Percentiles rank a stretch among this genome's conserved stretches.
These are phyloP conservation scores for Stylophora pistillata DNA, from an alignment of 64 coral and sea anemone species.

Conservation along the genomic window DNA sequence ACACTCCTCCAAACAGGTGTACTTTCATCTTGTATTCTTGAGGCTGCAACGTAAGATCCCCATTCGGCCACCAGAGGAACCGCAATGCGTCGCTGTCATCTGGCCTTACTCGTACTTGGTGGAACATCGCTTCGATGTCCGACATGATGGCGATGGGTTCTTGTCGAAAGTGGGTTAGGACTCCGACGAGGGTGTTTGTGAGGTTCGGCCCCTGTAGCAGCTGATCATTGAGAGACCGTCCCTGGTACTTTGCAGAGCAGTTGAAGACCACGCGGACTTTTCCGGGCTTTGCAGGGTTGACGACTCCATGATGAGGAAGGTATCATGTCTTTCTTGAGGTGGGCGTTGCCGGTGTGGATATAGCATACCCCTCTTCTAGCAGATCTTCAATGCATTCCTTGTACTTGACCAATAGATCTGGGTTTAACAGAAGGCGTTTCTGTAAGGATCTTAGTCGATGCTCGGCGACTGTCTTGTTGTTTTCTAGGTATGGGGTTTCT, in stretches of 20 bases:
- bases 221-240: not conserved
- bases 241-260: not conserved
- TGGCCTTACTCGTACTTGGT: no score
- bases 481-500: not conserved
- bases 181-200: no score
- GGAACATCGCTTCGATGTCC: no score
- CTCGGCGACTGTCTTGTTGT: conserved; percentile 4
- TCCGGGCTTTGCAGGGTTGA: not conserved
- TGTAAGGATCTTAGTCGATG: not conserved
- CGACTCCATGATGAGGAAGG: not conserved
- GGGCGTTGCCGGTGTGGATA: not conserved
- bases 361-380: not conserved
- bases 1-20: not conserved
- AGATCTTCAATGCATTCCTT: not conserved
- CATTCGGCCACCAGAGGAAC: no score
- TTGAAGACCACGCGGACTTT: not conserved
- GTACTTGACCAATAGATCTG: not conserved
- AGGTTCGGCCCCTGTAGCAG: no score
- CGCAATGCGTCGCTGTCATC: no score
- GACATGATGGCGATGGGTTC: no score
- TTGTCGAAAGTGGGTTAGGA: no score
- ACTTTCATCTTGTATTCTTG: not conserved
- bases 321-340: no score
- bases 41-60: not conserved
- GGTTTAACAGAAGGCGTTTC: not conserved